Percentiles rank a stretch among this genome's conserved stretches.
Evolutionary conservation across 1,140 invertebrate genomes (phyloP).

Genomic region (Ericerus pela): DNA sequence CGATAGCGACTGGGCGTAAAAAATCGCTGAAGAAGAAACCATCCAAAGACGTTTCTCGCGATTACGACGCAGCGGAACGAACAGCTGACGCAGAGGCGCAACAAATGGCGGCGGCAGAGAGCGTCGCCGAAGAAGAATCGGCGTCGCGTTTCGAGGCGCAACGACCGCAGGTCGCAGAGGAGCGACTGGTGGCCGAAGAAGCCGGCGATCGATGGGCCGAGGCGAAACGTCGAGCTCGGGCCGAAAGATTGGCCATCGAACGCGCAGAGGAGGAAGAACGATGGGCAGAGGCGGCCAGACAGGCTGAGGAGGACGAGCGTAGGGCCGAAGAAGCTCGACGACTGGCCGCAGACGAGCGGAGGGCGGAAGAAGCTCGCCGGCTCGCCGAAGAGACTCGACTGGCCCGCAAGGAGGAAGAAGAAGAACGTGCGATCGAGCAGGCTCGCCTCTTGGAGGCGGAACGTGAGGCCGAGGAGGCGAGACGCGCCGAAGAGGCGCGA

Average conservation of each 20-base stretch:
- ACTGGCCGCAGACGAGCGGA: background rate
- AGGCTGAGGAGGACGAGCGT: too few species aligned
- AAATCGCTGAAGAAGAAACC: background rate
- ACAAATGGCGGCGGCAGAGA: background rate
- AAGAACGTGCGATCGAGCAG: background rate
- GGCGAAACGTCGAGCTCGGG: too few species aligned
- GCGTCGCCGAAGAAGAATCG: background rate
- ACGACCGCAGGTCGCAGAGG: background rate
- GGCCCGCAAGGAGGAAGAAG: too few species aligned
- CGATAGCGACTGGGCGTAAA: too few species aligned
- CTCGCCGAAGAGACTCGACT: background rate
- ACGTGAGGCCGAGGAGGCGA: conserved; percentile 1
- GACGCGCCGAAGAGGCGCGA: background rate
- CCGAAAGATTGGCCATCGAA: too few species aligned
- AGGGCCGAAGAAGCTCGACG: background rate
- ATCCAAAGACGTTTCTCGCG: background rate
- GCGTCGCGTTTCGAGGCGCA: background rate
- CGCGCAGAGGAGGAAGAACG: too few species aligned
- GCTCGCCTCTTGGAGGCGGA: background rate
- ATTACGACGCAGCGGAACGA: background rate
- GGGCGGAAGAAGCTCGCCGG: background rate
- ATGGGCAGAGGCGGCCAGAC: too few species aligned
- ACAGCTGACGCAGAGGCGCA: too few species aligned
- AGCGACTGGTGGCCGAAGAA: too few species aligned
- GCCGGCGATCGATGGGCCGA: too few species aligned